Conservation (phyloP, 1,140 invertebrate genomes). For the Brachionus koreanus region DNA sequence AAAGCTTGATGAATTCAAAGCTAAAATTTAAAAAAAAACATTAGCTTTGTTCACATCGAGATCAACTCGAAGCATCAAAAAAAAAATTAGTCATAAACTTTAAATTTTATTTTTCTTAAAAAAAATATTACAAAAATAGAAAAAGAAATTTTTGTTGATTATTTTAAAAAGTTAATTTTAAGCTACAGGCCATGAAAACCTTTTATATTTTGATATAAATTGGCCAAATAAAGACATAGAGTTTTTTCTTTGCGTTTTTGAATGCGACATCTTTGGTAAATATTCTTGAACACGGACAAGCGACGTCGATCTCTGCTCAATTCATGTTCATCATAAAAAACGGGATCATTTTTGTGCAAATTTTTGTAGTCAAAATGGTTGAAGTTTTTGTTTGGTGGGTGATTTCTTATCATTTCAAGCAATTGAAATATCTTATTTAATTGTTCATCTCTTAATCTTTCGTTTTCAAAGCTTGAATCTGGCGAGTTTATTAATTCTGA, state of each 20-base stretch:
- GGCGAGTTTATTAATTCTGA: background rate
- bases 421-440: background rate
- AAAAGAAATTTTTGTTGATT: background rate
- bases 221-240: conserved; percentile 39
- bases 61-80: background rate
- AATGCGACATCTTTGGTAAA: conserved; percentile 37
- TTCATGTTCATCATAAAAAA: background rate
- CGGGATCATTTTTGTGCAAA: background rate
- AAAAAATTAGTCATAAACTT: background rate
- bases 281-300: conserved; percentile 20
- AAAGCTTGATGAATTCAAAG: background rate
- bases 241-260: conserved; percentile 44
- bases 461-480: background rate
- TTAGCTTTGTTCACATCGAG: background rate
- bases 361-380: conserved; percentile 3
- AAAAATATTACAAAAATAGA: background rate
- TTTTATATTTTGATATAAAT: conserved; percentile 41
- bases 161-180: background rate
- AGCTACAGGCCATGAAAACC: conserved; percentile 25
- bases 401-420: background rate
- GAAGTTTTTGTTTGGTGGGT: background rate
- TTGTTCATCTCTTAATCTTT: background rate
- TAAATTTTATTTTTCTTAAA: background rate
- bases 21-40: background rate
- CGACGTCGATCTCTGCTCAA: conserved; percentile 16